phyloP scores from a whole-genome alignment of 2,113 vertebrate genomes.

The Acanthisitta chloris region DNA sequence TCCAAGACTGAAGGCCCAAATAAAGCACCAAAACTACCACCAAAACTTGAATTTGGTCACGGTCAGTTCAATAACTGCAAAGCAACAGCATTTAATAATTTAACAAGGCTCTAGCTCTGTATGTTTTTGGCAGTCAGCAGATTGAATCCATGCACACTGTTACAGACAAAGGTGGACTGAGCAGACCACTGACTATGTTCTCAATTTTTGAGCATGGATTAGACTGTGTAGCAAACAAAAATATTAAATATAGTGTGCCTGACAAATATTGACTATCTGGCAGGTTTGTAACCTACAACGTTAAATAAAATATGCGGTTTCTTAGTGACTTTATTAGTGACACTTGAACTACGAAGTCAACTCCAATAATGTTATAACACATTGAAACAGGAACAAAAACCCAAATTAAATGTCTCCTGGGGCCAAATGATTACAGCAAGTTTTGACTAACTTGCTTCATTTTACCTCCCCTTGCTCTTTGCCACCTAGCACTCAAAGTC shows the following conservation, averaged over 20 bases:
- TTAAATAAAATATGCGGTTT: conserved; percentile 65
- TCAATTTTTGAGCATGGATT: conserved; percentile 27
- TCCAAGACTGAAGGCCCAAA: background rate
- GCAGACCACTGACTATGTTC: conserved; percentile 1
- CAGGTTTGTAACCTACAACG: conserved; percentile 33
- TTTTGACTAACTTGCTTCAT: conserved; percentile 56
- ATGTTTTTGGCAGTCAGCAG: background rate
- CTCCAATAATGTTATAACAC: conserved; percentile 63
- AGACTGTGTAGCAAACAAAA: conserved; percentile 54
- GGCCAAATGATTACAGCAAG: conserved; percentile 59
- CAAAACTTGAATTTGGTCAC: background rate
- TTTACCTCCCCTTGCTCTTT: conserved; percentile 45
- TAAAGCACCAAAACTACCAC: background rate
- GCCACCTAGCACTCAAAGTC: background rate
- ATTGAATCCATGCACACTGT: background rate
- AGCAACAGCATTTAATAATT: background rate
- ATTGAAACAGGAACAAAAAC: conserved; percentile 61
- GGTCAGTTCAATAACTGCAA: background rate
- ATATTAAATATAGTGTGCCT: conserved; percentile 41
- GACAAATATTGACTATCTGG: conserved; percentile 66
- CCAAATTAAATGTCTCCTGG: conserved; percentile 41
- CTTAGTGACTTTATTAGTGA: conserved; percentile 37
- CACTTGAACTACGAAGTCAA: conserved; percentile 64
- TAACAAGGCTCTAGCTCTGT: background rate
- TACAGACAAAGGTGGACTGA: background rate